Base-by-base conservation (phyloP, 2,113 vertebrate genomes). In the Oryzias curvinotus region DNA sequence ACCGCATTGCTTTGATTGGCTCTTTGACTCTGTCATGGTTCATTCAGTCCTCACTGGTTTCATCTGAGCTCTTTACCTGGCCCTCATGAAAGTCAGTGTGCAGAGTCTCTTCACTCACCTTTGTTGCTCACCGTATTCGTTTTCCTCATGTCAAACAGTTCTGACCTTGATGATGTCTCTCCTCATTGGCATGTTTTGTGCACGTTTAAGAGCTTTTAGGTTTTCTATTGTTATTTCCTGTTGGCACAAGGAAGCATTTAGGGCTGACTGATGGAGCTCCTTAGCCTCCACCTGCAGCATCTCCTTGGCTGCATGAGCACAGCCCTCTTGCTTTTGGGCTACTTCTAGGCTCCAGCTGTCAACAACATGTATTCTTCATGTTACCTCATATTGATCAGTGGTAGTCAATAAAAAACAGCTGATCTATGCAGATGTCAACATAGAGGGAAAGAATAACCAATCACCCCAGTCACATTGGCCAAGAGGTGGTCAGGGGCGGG, bases 351-450 rank as follows among this genome's bases (percentile, higher is more conserved):
- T 73, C 52, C 53, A 42, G 75, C 71, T 84, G 56, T 59, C 52
- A 62, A 79, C 43, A 26, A 51, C 57, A 46, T 61, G 23, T 70
- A 71, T 73, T 48, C 65, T 75, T 78, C 80, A 82, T 73, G 60
- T 87, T 85, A 87, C 84, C 87, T 91, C 81, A 81, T 82, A 83
- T 88, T 49, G 71, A 75, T 85, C 78, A 77, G 48, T 82, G 78
- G 63, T 83, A 84, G 78, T 78, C 66, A 75, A 68, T 80, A 41
- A 72, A 65, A 36, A 62, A 56, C 10, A 70, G 77, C 63, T 19
- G 75, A 89, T 89, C 86, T 92, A 90, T 90, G 88, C 88, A 90
- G 86, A 74, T 77, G 69, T 83, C 64, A 66, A 73, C 56, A 28
- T 83, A 76, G 82, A 82, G 77, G 78, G 70, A 68, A 63, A 74